phyloP scores from a whole-genome alignment of 2,888 invertebrate species.

The Drosophila villosipedis region DNA sequence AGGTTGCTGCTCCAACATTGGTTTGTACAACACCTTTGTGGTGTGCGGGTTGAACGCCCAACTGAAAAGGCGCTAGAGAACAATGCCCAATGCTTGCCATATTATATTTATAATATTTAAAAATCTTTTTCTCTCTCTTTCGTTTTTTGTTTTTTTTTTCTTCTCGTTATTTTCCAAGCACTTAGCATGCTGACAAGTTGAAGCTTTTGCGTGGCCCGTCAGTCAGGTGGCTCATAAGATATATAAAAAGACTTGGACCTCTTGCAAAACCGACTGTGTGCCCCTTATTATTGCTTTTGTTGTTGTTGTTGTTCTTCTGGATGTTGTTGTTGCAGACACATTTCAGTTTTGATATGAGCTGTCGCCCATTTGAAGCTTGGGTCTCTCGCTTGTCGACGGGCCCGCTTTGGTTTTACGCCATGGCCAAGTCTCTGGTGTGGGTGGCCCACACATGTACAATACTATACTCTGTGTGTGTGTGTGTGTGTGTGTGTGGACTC shows the following conservation, averaged over 20 bases:
- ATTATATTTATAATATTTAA: conserved; percentile 60
- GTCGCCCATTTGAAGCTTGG: conserved; percentile 71
- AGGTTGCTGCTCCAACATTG: conserved; percentile 62
- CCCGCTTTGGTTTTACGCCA: conserved; percentile 57
- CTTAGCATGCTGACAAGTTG: conserved; percentile 81
- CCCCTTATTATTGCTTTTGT: conserved; percentile 43
- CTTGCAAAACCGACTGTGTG: conserved; percentile 53
- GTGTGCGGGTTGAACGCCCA: conserved; percentile 80
- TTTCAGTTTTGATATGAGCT: conserved; percentile 76
- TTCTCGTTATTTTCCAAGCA: conserved; percentile 67
- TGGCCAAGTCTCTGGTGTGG: conserved; percentile 70
- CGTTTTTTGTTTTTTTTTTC: conserved; percentile 25
- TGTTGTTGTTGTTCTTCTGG: conserved; percentile 28
- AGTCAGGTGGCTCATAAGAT: conserved; percentile 66
- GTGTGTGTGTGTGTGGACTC: not conserved
- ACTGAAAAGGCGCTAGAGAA: conserved; percentile 71
- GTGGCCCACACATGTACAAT: conserved; percentile 73
- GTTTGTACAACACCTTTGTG: conserved; percentile 37
- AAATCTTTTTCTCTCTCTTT: conserved; percentile 30
- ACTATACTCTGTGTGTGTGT: not conserved
- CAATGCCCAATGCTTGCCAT: conserved; percentile 66
- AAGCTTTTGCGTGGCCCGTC: conserved; percentile 76
- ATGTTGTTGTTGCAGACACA: conserved; percentile 56
- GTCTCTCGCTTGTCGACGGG: conserved; percentile 70
- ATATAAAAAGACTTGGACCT: conserved; percentile 62